phyloP scores from a whole-genome alignment of 2,113 vertebrate species.

The Corydoras sp. region DNA sequence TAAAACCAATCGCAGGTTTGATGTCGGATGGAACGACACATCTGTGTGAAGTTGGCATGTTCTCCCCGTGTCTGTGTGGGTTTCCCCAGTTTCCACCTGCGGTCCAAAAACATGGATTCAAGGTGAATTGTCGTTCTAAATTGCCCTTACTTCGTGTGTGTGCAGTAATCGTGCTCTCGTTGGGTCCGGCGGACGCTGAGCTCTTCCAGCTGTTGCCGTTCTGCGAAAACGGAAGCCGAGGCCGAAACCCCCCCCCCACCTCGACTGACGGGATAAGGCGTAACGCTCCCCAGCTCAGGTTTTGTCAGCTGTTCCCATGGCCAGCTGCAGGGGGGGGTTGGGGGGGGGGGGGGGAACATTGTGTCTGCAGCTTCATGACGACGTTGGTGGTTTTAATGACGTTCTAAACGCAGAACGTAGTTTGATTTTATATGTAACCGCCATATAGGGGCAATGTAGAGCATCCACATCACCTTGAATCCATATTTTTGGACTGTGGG shows the following conservation, averaged over 20 bases:
- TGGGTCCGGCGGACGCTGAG: slow-evolving; percentile 24
- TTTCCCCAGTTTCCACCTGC: too few species aligned
- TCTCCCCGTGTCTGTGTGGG: too few species aligned
- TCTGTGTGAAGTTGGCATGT: too few species aligned
- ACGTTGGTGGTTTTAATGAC: too few species aligned
- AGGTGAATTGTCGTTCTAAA: background rate
- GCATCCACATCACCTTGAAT: too few species aligned
- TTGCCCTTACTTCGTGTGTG: slow-evolving; percentile 6
- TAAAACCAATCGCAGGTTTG: too few species aligned
- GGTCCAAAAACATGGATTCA: background rate
- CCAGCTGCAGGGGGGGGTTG: slow-evolving; percentile 29
- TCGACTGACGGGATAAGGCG: slow-evolving; percentile 64
- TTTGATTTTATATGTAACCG: too few species aligned
- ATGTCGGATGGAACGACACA: too few species aligned
- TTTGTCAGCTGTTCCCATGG: slow-evolving; percentile 70
- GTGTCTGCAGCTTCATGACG: too few species aligned
- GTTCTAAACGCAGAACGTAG: too few species aligned
- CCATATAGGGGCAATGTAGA: too few species aligned
- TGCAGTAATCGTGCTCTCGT: slow-evolving; percentile 12
- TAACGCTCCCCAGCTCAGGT: slow-evolving; percentile 55
- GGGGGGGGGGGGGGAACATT: slow-evolving; percentile 6
- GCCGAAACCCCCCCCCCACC: slow-evolving; percentile 34
- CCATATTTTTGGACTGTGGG: too few species aligned
- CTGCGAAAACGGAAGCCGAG: slow-evolving; percentile 40
- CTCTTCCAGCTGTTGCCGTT: slow-evolving; percentile 66